These are phyloP conservation scores for Sinella curviseta DNA, from an alignment of 1,140 invertebrate species.

Conservation along the genomic window DNA sequence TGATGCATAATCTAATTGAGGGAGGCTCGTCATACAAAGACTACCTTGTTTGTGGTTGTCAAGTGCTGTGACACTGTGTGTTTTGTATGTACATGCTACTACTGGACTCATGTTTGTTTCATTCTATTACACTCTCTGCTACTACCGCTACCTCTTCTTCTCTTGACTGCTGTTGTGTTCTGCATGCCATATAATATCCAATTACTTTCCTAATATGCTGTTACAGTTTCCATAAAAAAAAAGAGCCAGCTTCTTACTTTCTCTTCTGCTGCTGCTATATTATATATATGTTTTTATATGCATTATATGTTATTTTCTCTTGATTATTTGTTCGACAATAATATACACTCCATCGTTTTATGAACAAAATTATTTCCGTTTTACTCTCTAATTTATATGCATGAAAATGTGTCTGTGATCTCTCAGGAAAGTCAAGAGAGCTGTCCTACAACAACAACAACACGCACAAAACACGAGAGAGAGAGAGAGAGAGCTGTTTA, in stretches of 20 bases:
- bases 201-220: not conserved
- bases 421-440: conserved; percentile 23
- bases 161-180: not conserved
- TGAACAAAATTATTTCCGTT: not conserved
- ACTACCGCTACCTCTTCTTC: not conserved
- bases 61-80: conserved; percentile 20
- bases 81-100: not conserved
- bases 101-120: conserved; percentile 3
- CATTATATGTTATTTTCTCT: not conserved
- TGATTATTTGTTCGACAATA: not conserved
- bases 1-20: conserved; percentile 15
- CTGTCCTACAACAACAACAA: conserved; percentile 10
- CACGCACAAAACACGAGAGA: not conserved
- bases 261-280: not conserved
- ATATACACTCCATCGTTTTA: not conserved
- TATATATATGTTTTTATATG: not conserved
- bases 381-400: conserved; percentile 3
- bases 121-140: not conserved
- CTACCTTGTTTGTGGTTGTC: conserved; percentile 13
- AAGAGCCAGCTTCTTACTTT: not conserved
- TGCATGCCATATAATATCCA: not conserved
- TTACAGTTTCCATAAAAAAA: conserved; percentile 8
- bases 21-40: not conserved
- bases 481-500: not conserved
- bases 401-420: conserved; percentile 19